Base-by-base conservation (phyloP, 2,888 invertebrate species). In the Helicoverpa assulta region DNA sequence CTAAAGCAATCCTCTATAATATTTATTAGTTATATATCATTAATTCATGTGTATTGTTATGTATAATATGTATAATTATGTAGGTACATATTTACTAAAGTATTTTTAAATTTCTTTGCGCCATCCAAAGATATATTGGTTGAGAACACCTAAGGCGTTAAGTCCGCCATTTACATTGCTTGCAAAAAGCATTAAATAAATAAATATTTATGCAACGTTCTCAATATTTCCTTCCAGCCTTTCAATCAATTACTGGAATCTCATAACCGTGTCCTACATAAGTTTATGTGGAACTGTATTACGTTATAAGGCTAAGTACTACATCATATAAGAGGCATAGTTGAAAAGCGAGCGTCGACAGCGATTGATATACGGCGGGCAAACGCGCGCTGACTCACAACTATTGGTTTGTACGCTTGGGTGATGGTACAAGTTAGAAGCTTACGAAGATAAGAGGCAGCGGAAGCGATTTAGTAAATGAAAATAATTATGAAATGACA, bases 311-410 rank as follows among this genome's bases (percentile, higher is more conserved):
- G 43, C 21, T 62, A n/a, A n/a, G n/a, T n/a, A 64, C 60, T 76
- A 78, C 81, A 78, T 82, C 64, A 81, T 80, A 84, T 79, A 84
- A 81, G 79, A 81, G 79, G 86, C 86, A 88, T 87, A 88, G 88
- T 88, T 86, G 88, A 81, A 90, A 89, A 90, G 89, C 87, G 88
- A 87, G 90, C 92, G 94, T 90, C 93, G 94, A 94, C 94, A 94
- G 92, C 89, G 89, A 91, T 91, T 94, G 94, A 95, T 94, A 93
- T 94, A 95, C 93, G 90, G 90, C 88, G 93, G 88, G 93, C 93
- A 91, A 90, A 94, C 95, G 94, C 92, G 91, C 73, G 85, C 90
- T 86, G 95, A 95, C 94, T 95, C 88, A 91, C 92, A 94, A 95
- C 90, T 92, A 93, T 91, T 84, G 91, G 87, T 87, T 90, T 85